Evolutionary conservation across 1,140 invertebrate species (phyloP).

Genomic region (Ceratina calcarata): DNA sequence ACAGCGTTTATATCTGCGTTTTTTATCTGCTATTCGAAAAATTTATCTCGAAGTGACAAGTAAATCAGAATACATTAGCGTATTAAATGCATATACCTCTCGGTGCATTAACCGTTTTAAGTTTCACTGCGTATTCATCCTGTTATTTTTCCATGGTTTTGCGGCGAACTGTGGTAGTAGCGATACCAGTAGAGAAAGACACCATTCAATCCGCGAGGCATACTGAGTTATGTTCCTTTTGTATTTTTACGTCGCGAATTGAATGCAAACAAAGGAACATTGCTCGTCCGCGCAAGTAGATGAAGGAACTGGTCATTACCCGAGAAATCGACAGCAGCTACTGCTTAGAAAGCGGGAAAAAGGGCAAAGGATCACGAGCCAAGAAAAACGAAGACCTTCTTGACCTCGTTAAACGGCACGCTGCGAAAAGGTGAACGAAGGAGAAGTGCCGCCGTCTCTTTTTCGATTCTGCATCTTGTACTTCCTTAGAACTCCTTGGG

Average conservation of each 20-base stretch:
- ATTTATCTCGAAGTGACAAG: too few relatives aligned
- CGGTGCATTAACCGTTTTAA: slow-evolving; percentile 40
- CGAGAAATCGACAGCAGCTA: slow-evolving; percentile 24
- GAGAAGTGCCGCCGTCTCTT: neutral
- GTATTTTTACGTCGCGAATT: slow-evolving; percentile 5
- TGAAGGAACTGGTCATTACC: slow-evolving; percentile 42
- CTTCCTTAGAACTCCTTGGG: neutral
- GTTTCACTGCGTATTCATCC: slow-evolving; percentile 9
- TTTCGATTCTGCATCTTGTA: neutral
- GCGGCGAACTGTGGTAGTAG: neutral
- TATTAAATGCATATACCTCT: slow-evolving; percentile 51
- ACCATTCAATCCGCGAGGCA: too few relatives aligned
- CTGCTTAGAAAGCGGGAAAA: neutral
- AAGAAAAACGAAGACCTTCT: slow-evolving; percentile 26
- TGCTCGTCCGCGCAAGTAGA: slow-evolving; percentile 23
- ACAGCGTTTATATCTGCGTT: too few relatives aligned
- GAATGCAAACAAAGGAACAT: slow-evolving; percentile 33
- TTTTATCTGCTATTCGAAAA: too few relatives aligned
- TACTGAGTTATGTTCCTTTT: slow-evolving; percentile 3
- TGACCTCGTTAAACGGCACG: slow-evolving; percentile 40
- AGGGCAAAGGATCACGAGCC: neutral
- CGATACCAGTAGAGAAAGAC: too few relatives aligned
- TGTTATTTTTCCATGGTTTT: neutral
- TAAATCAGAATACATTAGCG: too few relatives aligned
- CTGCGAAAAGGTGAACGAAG: slow-evolving; percentile 2